Base-by-base conservation (phyloP, 2,797 vertebrate genomes). In the Luscinia megarhynchos region DNA sequence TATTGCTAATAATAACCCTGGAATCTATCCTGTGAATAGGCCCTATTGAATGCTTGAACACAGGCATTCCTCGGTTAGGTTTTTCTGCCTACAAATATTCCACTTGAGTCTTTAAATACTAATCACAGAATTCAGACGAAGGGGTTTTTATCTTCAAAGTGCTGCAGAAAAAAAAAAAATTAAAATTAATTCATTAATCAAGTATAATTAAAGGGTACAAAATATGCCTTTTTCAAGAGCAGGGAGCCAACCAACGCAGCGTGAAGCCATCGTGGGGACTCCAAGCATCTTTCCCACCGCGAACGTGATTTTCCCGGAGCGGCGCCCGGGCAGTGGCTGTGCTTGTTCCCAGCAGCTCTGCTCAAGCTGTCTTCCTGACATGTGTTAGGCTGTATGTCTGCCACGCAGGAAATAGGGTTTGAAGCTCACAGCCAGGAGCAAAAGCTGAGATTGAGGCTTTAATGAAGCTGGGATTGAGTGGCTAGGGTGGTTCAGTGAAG, bases 401-500 rank as follows among this genome's bases (percentile, higher is more conserved):
- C 94, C 90, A 78, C 89, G 89, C 96, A 97, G 97, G 97, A 97
- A 98, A 97, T 96, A 93, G 90, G 92, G 94, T 95, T 95, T 97
- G 97, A 97, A 96, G 92, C 96, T 97, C 97, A 96, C 97, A 97
- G 97, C 96, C 90, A 95, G 96, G 89, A 94, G 96, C 95, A 95
- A 94, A 94, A 87, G 53, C 89, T 84, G 93, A 90, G 90, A 89
- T 93, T 90, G 92, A 93, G 90, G 96, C 92, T 96, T 97, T 97
- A 97, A 97, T 97, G 97, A 97, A 96, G 95, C 94, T 94, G 94
- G 94, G 96, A 97, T 97, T 89, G 94, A 93, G 96, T 92, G 95
- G 96, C 94, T 80, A 74, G 95, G 95, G 96, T 90, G 84, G 96
- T 89, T 95, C 97, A 98, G 95, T 97, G 96, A 98, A 97, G 97